These are phyloP conservation scores for Enteromius treurensis DNA, from an alignment of 2,797 vertebrate genomes.

Conservation along the genomic window DNA sequence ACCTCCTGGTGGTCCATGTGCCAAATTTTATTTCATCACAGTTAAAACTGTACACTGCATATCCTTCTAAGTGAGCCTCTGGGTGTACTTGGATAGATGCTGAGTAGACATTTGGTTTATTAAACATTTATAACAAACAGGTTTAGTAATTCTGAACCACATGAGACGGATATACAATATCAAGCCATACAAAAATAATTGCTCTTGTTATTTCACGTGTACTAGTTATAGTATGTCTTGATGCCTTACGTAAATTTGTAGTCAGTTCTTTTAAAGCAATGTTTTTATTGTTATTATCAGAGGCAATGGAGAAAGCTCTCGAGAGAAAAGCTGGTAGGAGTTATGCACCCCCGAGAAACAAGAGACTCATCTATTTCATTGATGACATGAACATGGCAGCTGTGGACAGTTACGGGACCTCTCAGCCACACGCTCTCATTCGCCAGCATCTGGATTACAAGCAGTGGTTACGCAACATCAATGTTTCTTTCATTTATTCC, in stretches of 20 bases:
- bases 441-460: constrained; percentile 84
- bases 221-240: background rate
- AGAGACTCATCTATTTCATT: constrained; percentile 81
- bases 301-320: constrained; percentile 77
- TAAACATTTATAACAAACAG: background rate
- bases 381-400: constrained; percentile 84
- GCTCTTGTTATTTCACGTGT: too few species aligned
- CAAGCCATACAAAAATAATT: background rate
- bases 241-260: background rate
- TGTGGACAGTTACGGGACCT: constrained; percentile 81
- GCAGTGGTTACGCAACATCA: constrained; percentile 77
- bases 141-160: background rate
- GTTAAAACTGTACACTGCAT: constrained; percentile 48
- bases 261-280: background rate
- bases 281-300: constrained; percentile 67
- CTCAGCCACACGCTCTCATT: constrained; percentile 80
- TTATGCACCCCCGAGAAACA: constrained; percentile 79
- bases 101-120: background rate
- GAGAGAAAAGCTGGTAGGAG: constrained; percentile 82
- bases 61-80: background rate
- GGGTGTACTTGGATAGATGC: background rate
- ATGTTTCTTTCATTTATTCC: background rate
- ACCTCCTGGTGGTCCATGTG: constrained; percentile 37
- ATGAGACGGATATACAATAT: background rate
- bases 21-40: background rate